phyloP scores from a whole-genome alignment of 2,113 vertebrate genomes.

The Istiophorus platypterus region DNA sequence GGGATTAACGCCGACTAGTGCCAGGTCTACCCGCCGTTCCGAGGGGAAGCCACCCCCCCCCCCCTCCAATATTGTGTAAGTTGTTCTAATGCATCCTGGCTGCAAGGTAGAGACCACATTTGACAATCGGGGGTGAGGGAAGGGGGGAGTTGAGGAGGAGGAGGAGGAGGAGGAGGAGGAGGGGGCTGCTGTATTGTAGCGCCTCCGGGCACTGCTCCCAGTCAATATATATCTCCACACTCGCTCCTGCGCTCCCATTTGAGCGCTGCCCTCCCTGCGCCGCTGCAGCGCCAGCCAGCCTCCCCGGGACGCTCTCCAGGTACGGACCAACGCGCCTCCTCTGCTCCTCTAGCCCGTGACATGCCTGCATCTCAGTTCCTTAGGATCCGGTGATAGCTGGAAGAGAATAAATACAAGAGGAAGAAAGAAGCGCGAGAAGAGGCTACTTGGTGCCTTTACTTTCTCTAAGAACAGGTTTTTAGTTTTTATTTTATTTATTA shows the following conservation, averaged over 20 bases:
- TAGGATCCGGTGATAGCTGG: too few species aligned
- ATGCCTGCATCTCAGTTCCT: conserved; percentile 9
- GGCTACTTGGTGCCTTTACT: conserved; percentile 2
- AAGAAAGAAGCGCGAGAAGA: not conserved
- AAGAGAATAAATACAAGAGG: too few species aligned
- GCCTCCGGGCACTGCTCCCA: conserved; percentile 82
- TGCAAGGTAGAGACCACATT: conserved; percentile 74
- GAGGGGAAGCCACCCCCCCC: conserved; percentile 11
- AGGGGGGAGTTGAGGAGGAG: not conserved
- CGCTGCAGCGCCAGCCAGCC: conserved; percentile 69
- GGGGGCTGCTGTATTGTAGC: conserved; percentile 76
- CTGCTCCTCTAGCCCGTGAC: not conserved
- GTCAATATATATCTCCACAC: conserved; percentile 84
- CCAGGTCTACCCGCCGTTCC: not conserved
- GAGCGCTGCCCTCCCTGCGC: conserved; percentile 70
- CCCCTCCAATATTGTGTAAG: conserved; percentile 55
- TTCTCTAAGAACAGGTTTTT: not conserved
- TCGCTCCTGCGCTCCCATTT: conserved; percentile 78
- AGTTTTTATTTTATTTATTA: too few species aligned
- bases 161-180: conserved; percentile 38
- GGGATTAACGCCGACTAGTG: not conserved
- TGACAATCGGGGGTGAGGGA: conserved; percentile 56
- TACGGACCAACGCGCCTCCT: conserved; percentile 41
- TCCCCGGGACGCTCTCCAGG: conserved; percentile 62
- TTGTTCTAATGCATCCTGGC: conserved; percentile 63